Evolutionary conservation across 1,140 invertebrate species (phyloP).

Genomic region (Thaumatotibia leucotreta): DNA sequence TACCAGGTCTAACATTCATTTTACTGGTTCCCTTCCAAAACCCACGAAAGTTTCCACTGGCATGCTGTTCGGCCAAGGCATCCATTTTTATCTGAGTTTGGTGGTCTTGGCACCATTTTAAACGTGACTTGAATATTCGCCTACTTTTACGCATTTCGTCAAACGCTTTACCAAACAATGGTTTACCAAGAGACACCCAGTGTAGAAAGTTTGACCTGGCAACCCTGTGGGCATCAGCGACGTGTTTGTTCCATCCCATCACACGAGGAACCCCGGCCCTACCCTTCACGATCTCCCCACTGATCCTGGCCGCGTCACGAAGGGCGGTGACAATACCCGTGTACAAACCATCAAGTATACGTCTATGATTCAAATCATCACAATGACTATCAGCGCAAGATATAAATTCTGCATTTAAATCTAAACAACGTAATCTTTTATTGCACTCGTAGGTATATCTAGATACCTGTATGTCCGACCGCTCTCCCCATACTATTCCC

Average conservation of each 20-base stretch:
- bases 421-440: no score
- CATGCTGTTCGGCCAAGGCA: no score
- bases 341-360: not conserved
- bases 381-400: no score
- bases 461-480: no score
- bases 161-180: not conserved
- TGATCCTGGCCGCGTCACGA: not conserved
- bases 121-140: conserved; percentile 4
- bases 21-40: not conserved
- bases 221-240: no score
- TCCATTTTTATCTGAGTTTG: conserved; percentile 9
- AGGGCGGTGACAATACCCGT: not conserved
- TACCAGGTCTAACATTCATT: not conserved
- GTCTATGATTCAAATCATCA: no score
- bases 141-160: conserved; percentile 3
- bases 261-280: not conserved
- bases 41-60: not conserved
- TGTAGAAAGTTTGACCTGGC: not conserved
- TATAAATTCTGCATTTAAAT: no score
- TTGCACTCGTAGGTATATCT: no score
- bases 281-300: not conserved
- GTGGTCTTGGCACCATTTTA: conserved; percentile 14
- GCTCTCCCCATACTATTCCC: no score
- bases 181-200: not conserved
- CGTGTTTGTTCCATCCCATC: not conserved